Evolutionary conservation across 2,113 vertebrate species (phyloP), one percentile per base, ranked within the genome.

Genomic region (Morone chrysops): DNA sequence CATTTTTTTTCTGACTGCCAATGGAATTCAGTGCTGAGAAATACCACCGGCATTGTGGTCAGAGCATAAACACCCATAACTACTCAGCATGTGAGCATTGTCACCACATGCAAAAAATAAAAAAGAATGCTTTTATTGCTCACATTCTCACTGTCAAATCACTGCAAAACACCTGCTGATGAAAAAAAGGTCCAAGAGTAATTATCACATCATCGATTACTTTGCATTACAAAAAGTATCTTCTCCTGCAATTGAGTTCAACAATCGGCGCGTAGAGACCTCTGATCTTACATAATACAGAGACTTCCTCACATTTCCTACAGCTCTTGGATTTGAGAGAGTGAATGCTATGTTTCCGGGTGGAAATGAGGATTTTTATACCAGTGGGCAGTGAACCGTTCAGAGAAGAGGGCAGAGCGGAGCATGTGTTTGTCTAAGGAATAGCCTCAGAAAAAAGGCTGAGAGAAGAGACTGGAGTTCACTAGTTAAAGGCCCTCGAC

Each of bases 1-100:
- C 31, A 79, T 76, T 77, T 82, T 82, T 87, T 77, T 72, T 66
- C 60, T 63, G 59, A 70, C 83, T 87, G 81, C 78, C 90, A 88
- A 84, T 92, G 92, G 89, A 93, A 93, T 93, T 87, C 74, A 80
- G 82, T 50, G 61, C 87, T 82, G 78, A 81, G 90, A 92, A 90
- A 93, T 87, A 91, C 89, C 91, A 89, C 61, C 47, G 38, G 65
- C 85, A 86, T 77, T 93, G 89, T 87, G 91, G 91, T 92, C 84
- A 71, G 82, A 81, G 87, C 89, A 77, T 77, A 87, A 91, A 89
- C 88, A 87, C 84, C 63, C 86, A 89, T 85, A 89, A 92, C 73
- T 78, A 69, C 70, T 63, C 78, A 86, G 87, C 87, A 84, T 87
- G 82, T 70, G 84, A 92, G 78, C 65, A 78, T 81, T 81, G 85